A percentile compares a stretch with the other conserved stretches of the same genome.
These are phyloP conservation scores for Phania funesta DNA, from an alignment of 2,888 invertebrate species.

Conservation along the genomic window DNA sequence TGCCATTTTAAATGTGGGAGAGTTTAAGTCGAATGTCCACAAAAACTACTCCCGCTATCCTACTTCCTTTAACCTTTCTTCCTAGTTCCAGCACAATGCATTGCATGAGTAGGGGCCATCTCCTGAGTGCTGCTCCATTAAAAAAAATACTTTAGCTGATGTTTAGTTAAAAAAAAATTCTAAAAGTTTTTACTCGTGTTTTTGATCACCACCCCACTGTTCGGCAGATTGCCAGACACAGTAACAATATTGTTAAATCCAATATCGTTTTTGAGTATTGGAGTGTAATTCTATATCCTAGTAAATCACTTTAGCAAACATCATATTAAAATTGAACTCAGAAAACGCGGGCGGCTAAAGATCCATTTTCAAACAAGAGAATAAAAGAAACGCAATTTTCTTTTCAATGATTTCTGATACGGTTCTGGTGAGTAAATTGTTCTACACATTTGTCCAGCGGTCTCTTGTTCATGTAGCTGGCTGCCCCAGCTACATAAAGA, in stretches of 20 bases:
- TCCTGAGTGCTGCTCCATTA: too few relatives aligned
- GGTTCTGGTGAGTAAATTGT: constrained; percentile 38
- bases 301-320: constrained; percentile 28
- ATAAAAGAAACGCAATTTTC: not conserved
- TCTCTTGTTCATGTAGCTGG: constrained; percentile 38
- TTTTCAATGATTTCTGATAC: constrained; percentile 53
- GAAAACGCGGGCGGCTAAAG: constrained; percentile 49
- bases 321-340: constrained; percentile 23
- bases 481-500: constrained; percentile 39
- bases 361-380: constrained; percentile 48
- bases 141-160: too few relatives aligned
- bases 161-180: too few relatives aligned
- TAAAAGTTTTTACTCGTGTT: too few relatives aligned
- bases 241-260: constrained; percentile 16
- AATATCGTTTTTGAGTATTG: constrained; percentile 32
- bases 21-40: too few relatives aligned
- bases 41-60: too few relatives aligned
- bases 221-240: not conserved
- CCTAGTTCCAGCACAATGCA: too few relatives aligned
- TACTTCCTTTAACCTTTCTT: too few relatives aligned
- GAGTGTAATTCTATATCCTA: constrained; percentile 53
- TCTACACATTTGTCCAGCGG: not conserved
- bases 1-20: too few relatives aligned
- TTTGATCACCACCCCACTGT: constrained; percentile 28
- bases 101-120: too few relatives aligned